Percentiles rank a stretch among this genome's conserved stretches.
These are phyloP conservation scores for Gastrophryne carolinensis DNA, from an alignment of 2,797 vertebrate species.

Conservation along the genomic window DNA sequence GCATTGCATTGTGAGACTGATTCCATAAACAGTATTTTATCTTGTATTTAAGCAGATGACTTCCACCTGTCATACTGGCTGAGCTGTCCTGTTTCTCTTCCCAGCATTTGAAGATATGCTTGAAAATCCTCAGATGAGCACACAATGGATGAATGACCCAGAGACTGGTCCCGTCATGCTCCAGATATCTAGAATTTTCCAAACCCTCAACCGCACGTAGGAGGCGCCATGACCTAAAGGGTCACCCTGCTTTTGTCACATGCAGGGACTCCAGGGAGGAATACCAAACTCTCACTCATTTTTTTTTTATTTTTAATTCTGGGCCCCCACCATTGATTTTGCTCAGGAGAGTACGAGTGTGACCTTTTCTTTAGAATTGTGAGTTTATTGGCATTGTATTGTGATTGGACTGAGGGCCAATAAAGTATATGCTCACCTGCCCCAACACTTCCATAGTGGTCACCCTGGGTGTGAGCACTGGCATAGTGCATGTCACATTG, in stretches of 20 bases:
- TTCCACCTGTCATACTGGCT: too few species aligned
- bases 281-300: slow-evolving; percentile 12
- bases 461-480: too few species aligned
- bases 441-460: too few species aligned
- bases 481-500: not conserved
- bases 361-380: slow-evolving; percentile 13
- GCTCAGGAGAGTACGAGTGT: slow-evolving; percentile 32
- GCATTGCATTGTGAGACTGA: too few species aligned
- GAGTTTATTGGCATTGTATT: not conserved
- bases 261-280: slow-evolving; percentile 4
- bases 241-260: not conserved
- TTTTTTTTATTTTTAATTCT: not conserved
- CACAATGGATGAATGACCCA: slow-evolving; percentile 99
- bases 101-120: slow-evolving; percentile 98
- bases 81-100: slow-evolving; percentile 22
- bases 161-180: slow-evolving; percentile 98
- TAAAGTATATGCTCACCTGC: not conserved
- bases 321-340: not conserved
- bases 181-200: slow-evolving; percentile 98
- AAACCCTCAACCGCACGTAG: slow-evolving; percentile 97
- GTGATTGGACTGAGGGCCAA: not conserved
- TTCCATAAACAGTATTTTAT: too few species aligned
- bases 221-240: not conserved
- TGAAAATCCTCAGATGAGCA: slow-evolving; percentile 97
- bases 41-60: too few species aligned